Base-by-base conservation (phyloP, 2,113 vertebrate species). In the Notothenia rossii region DNA sequence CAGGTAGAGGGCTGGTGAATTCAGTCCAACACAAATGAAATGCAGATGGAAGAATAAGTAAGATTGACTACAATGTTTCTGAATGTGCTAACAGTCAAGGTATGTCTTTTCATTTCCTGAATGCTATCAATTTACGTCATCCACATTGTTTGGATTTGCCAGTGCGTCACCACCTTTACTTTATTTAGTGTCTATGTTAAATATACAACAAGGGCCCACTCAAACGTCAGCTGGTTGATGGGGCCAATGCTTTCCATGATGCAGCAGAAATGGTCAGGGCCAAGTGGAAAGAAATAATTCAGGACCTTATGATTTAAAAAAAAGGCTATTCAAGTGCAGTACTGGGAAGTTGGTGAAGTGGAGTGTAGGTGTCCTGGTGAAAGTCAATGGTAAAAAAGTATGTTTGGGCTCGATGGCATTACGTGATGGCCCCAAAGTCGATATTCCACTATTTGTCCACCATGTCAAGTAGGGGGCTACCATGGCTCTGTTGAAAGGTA, bases 121-220 rank as follows among this genome's bases (percentile, higher is more conserved):
- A 3, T 14, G 43, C 36, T 62, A 36, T 51, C 20, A 22, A 54
- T 33, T 60, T 71, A 11, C 2, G 14, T 50, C 72, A 22, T 50
- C 25, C 13, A 10, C 64, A 45, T 72, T 10, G 72, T 60, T 48
- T 8, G 3, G 59, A 71, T 72, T 63, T 75, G 60, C 20, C 7
- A 1, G 20, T 56, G 60, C 56, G 68, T 80, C 72, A 72, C 68
- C 68, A 18, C 80, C 63, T 63, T 79, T 17, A 25, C 59, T 85
- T 77, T 64, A 80, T 82, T 75, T 80, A 88, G 77, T 36, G 10
- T 77, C 78, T 58, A 4, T 75, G 77, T 79, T 86, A 80, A 84
- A 84, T 85, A 79, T 66, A 72, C 65, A 43, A 17, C 59, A 20
- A 59, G 69, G 56, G 29, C 22, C 75, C 36, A 12, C 40, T 69